These are phyloP conservation scores for Agrenia bidenticulata DNA, from an alignment of 2,888 invertebrate genomes.

Conservation along the genomic window DNA sequence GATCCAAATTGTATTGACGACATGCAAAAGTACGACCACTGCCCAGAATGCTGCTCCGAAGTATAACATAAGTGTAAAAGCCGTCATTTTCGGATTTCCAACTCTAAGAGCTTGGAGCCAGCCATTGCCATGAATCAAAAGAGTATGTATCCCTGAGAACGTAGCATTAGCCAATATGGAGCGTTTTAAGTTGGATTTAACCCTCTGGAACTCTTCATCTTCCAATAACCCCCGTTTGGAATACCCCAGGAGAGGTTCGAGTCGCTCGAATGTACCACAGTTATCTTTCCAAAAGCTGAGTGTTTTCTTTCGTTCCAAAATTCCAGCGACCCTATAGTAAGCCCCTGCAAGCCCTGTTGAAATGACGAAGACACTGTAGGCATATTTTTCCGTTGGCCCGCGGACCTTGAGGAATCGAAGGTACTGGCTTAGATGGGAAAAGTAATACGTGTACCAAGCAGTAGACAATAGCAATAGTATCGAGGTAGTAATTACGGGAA, in stretches of 20 bases:
- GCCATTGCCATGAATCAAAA: not conserved
- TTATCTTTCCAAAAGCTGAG: not conserved
- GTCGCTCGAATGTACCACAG: not conserved
- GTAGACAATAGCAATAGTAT: not conserved
- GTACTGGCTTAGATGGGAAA: not conserved
- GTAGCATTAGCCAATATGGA: not conserved
- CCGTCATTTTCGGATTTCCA: too few relatives aligned
- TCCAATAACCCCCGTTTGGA: not conserved
- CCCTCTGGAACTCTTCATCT: not conserved
- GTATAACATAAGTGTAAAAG: too few relatives aligned
- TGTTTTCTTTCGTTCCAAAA: not conserved
- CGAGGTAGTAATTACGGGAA: not conserved
- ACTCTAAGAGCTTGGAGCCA: too few relatives aligned
- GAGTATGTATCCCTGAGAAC: not conserved
- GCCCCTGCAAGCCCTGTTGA: not conserved
- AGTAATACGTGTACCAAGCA: not conserved
- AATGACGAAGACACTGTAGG: not conserved
- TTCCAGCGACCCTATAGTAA: not conserved
- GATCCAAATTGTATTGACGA: slow-evolving; percentile 11
- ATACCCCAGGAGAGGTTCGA: not conserved
- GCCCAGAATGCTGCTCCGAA: not conserved
- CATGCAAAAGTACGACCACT: not conserved
- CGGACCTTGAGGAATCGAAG: not conserved
- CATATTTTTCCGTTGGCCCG: not conserved
- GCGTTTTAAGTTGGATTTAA: not conserved